phyloP scores from a whole-genome alignment of 1,140 invertebrate genomes.

The Drosophila leontia region DNA sequence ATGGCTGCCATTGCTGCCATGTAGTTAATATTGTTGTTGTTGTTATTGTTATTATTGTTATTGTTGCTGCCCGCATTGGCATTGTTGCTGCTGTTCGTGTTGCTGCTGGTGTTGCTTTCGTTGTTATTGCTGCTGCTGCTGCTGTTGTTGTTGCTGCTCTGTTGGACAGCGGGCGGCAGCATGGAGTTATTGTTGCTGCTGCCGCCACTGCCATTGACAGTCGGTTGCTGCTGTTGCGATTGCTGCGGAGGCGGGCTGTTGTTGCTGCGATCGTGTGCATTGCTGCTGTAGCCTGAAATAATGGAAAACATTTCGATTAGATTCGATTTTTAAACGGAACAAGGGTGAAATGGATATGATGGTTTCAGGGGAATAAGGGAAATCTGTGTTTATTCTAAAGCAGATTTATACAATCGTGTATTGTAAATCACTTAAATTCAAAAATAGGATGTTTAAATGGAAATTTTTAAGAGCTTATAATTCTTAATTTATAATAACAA shows the following conservation, averaged over 20 bases:
- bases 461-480: too few species aligned
- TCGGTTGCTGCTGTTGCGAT: slow-evolving; percentile 49
- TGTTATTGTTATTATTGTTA: slow-evolving; percentile 71
- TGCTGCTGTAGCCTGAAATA: slow-evolving; percentile 65
- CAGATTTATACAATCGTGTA: not conserved
- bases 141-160: slow-evolving; percentile 32
- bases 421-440: not conserved
- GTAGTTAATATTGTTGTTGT: slow-evolving; percentile 76
- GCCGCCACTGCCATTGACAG: slow-evolving; percentile 54
- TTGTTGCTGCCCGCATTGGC: slow-evolving; percentile 60
- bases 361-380: not conserved
- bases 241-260: slow-evolving; percentile 73
- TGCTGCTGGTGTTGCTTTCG: slow-evolving; percentile 47
- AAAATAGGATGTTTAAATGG: too few species aligned
- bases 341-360: not conserved
- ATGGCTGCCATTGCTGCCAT: slow-evolving; percentile 75
- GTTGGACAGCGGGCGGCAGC: slow-evolving; percentile 65
- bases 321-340: not conserved
- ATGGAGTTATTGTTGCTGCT: slow-evolving; percentile 59
- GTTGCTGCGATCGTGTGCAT: slow-evolving; percentile 66
- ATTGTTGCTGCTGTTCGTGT: slow-evolving; percentile 47
- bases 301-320: slow-evolving; percentile 12
- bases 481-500: too few species aligned
- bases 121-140: slow-evolving; percentile 34
- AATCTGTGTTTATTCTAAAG: not conserved